A percentile compares a stretch with the other conserved stretches of the same genome.
Conservation (phyloP, 2,113 vertebrate species). For the Megalops atlanticus region DNA sequence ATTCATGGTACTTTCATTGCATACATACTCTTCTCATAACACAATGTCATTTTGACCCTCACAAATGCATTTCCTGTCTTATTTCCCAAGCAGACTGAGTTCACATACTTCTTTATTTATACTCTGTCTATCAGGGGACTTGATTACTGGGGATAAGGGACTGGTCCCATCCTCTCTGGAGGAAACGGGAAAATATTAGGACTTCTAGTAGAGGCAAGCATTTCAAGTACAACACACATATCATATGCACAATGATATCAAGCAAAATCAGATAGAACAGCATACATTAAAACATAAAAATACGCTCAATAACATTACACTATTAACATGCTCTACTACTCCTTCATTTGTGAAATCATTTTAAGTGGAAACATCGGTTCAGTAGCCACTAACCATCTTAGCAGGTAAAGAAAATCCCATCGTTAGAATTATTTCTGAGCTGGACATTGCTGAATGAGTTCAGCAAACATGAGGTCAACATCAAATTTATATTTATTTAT, state of each 20-base stretch:
- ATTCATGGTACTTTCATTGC: not conserved
- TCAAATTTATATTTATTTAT: not conserved
- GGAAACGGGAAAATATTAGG: not conserved
- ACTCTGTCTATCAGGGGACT: not conserved
- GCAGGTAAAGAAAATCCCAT: not conserved
- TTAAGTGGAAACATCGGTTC: not conserved
- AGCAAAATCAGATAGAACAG: not conserved
- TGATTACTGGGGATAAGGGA: not conserved
- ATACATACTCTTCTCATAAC: not conserved
- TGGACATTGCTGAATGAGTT: not conserved
- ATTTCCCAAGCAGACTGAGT: not conserved
- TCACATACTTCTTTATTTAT: not conserved
- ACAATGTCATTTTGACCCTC: not conserved
- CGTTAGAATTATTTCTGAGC: not conserved
- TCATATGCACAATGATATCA: not conserved
- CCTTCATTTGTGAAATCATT: not conserved
- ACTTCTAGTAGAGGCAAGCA: not conserved
- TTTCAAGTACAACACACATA: not conserved
- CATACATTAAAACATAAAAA: not conserved
- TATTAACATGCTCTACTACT: not conserved
- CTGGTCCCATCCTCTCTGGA: not conserved
- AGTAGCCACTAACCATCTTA: not conserved
- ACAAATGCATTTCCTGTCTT: not conserved
- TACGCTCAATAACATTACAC: not conserved
- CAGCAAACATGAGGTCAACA: not conserved